These are phyloP conservation scores for Elegia similella DNA, from an alignment of 2,888 invertebrate genomes.

Conservation along the genomic window DNA sequence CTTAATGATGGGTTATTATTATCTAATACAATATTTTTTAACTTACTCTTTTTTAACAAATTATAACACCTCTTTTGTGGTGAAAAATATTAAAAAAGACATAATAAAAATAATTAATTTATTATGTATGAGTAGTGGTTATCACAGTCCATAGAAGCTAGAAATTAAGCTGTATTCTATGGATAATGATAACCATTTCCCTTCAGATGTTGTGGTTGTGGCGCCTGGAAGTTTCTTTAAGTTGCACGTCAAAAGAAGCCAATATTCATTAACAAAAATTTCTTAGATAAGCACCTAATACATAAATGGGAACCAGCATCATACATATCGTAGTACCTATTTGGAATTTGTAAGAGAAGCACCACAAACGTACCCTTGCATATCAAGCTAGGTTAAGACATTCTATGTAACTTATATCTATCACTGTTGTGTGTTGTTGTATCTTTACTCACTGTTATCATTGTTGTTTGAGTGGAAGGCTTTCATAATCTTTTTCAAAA, in stretches of 20 bases:
- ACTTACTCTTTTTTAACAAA: not conserved
- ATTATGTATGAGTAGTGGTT: too few species aligned
- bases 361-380: conserved; percentile 54
- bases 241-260: too few species aligned
- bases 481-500: conserved; percentile 17
- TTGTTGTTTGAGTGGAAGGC: conserved; percentile 41
- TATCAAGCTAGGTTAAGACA: conserved; percentile 62
- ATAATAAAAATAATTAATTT: too few species aligned
- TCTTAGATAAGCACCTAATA: not conserved
- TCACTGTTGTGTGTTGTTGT: conserved; percentile 41
- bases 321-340: conserved; percentile 55
- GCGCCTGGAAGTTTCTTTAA: too few species aligned
- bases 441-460: conserved; percentile 37
- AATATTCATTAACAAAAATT: not conserved
- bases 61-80: too few species aligned
- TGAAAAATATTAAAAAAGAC: too few species aligned
- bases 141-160: too few species aligned
- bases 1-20: too few species aligned
- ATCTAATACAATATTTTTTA: not conserved
- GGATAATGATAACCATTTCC: too few species aligned
- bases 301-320: conserved; percentile 51
- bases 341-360: conserved; percentile 26
- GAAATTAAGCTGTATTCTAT: too few species aligned
- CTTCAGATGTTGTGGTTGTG: too few species aligned
- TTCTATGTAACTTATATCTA: conserved; percentile 41